Percentiles rank a stretch among this genome's conserved stretches.
Evolutionary conservation across 1,140 invertebrate species (phyloP).

Genomic region (Lucilia sericata): DNA sequence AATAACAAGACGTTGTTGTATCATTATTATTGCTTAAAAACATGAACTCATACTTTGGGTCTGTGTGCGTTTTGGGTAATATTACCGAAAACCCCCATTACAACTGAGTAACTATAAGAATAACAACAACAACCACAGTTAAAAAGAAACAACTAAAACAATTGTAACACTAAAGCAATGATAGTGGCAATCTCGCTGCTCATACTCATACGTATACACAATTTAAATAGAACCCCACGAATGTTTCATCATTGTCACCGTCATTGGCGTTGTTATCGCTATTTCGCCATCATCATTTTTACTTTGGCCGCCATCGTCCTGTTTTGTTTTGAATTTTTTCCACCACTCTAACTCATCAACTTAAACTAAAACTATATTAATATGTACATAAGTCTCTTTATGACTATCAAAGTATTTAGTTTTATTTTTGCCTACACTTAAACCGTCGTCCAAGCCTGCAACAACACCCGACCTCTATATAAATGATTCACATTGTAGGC

Average conservation of each 20-base stretch:
- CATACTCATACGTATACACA: not conserved
- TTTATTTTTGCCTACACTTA: not conserved
- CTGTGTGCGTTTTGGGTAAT: not conserved
- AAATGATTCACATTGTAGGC: constrained; percentile 5
- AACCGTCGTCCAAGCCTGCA: not conserved
- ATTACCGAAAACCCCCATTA: not conserved
- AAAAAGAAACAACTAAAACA: not conserved
- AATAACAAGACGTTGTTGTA: not conserved
- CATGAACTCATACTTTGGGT: constrained; percentile 25
- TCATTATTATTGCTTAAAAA: not conserved
- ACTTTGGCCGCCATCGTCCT: not conserved
- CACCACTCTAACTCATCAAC: not conserved
- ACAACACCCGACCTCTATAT: not conserved
- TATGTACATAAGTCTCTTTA: not conserved
- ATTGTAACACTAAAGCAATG: not conserved
- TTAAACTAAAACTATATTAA: no score
- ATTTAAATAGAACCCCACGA: not conserved
- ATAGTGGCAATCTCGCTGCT: not conserved
- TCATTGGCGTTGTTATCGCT: not conserved
- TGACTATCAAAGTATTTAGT: not conserved
- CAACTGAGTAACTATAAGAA: not conserved
- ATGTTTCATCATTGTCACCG: not conserved
- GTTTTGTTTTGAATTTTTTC: not conserved
- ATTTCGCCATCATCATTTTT: not conserved
- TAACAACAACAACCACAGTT: not conserved